Base-by-base conservation (phyloP, 2,797 vertebrate genomes). In the Acanthis flammea region DNA sequence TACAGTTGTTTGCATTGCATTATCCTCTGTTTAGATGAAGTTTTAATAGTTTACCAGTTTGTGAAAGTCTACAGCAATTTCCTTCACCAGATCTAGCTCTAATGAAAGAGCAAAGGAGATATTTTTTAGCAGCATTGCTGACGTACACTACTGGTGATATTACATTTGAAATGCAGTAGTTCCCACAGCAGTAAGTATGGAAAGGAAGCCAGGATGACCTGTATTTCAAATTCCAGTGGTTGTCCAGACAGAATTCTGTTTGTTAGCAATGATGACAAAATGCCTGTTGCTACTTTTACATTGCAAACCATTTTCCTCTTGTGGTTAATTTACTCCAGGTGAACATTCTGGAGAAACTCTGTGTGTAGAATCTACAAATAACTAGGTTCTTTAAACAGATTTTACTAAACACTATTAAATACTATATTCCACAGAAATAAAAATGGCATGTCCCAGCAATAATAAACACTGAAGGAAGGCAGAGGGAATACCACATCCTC, bases 211-310 rank as follows among this genome's bases (percentile, higher is more conserved):
- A 33, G 27, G 58, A 68, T 6, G n/a, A 92, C 68, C 61, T 18
- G 23, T 61, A 44, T 71, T 95, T 73, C 53, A 87, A 50, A 95
- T 89, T 77, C 92, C 86, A 83, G 94, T 92, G 94, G 93, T 10
- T 91, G 31, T 44, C n/a, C 68, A 77, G 77, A 95, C 83, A 95
- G 62, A 81, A 88, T 95, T 94, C 74, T 87, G 9, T 92, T 90
- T 96, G 74, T 93, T 87, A 92, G 50, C 47, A 57, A 47, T 44
- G 42, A 87, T 60, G 87, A 94, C 84, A 96, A 96, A 95, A 94
- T 55, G 33, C 37, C 33, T 83, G 72, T 89, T 96, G 58, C 85
- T 95, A 92, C 80, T 92, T 96, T 91, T 94, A 77, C 31, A 33
- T 44, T 51, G 65, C 44, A 91, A 95, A 58, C 45, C 28, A 48